phyloP scores from a whole-genome alignment of 2,113 vertebrate genomes.

The Gyps fulvus region DNA sequence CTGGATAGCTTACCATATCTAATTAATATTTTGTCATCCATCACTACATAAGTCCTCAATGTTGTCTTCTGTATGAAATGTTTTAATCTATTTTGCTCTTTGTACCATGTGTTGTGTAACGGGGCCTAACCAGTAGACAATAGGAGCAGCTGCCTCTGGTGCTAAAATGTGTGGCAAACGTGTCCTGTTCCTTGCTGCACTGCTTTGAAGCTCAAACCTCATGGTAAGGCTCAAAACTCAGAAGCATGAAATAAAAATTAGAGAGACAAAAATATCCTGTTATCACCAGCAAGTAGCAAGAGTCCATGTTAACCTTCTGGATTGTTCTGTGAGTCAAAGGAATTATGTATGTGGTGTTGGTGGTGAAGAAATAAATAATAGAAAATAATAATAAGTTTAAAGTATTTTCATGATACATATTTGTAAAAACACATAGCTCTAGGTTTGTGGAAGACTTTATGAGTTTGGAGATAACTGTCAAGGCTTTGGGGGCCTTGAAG shows the following conservation, averaged over 20 bases:
- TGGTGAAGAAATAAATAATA: not conserved
- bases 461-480: not conserved
- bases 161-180: not conserved
- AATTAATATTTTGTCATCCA: slow-evolving; percentile 49
- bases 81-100: slow-evolving; percentile 46
- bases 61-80: slow-evolving; percentile 28
- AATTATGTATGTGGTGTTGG: not conserved
- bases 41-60: not conserved
- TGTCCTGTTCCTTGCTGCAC: not conserved
- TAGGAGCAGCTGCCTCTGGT: not conserved
- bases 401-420: not conserved
- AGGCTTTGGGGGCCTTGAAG: not conserved
- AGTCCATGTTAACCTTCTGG: not conserved
- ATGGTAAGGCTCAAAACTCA: not conserved
- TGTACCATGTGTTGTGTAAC: not conserved
- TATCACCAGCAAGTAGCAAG: not conserved
- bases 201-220: slow-evolving; percentile 20
- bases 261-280: not conserved
- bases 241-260: slow-evolving; percentile 1
- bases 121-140: not conserved
- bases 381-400: not conserved
- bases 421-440: not conserved
- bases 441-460: not conserved
- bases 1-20: slow-evolving; percentile 19
- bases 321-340: not conserved